A percentile compares a stretch with the other conserved stretches of the same genome.
Conservation (phyloP, 2,797 vertebrate species). For the Taenioides sp. region DNA sequence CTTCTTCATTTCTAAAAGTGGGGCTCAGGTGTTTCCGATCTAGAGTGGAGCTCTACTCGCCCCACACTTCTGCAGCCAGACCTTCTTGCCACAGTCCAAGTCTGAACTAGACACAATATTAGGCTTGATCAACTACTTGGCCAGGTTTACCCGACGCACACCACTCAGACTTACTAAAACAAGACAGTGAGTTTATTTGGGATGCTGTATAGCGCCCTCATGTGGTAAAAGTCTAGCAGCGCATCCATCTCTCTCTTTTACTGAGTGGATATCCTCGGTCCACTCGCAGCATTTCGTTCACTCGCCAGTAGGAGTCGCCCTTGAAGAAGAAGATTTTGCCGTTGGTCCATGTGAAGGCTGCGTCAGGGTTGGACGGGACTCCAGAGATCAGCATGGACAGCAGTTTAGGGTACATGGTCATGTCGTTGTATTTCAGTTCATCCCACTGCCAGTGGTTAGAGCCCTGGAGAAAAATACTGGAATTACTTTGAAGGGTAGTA, state of each 20-base stretch:
- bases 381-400: constrained; percentile 80
- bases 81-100: no score
- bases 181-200: no score
- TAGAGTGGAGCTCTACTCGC: no score
- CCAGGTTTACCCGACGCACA: no score
- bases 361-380: constrained; percentile 74
- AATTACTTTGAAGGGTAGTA: no score
- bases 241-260: constrained; percentile 83
- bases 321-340: constrained; percentile 86
- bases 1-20: no score
- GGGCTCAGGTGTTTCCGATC: no score
- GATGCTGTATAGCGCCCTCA: constrained; percentile 46
- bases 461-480: constrained; percentile 65
- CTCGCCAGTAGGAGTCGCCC: constrained; percentile 83
- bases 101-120: no score
- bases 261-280: constrained; percentile 84
- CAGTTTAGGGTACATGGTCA: constrained; percentile 80
- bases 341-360: constrained; percentile 86
- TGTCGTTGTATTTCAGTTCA: constrained; percentile 75
- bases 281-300: constrained; percentile 77
- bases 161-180: no score
- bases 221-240: constrained; percentile 62
- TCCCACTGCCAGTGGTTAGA: constrained; percentile 89
- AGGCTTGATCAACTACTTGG: no score
- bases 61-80: no score